phyloP scores from a whole-genome alignment of 2,888 invertebrate genomes.

The Itoplectis maculator region DNA sequence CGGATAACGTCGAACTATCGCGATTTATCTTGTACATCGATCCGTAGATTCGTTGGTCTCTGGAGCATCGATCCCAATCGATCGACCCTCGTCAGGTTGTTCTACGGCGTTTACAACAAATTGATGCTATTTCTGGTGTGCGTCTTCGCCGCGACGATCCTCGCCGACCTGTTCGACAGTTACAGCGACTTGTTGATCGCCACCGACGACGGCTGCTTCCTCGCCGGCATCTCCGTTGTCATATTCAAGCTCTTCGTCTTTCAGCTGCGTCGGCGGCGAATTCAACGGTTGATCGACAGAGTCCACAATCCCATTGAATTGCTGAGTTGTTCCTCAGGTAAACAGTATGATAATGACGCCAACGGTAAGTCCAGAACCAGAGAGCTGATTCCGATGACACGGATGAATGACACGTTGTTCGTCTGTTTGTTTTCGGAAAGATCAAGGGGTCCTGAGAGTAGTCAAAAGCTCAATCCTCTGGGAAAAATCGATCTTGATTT shows the following conservation, averaged over 20 bases:
- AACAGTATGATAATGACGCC: too few species aligned
- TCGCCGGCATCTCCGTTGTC: constrained; percentile 73
- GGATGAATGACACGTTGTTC: too few species aligned
- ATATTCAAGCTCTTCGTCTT: constrained; percentile 71
- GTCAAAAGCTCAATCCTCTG: neutral
- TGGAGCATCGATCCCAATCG: neutral
- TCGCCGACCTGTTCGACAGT: constrained; percentile 68
- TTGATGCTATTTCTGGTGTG: neutral
- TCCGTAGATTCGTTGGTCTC: neutral
- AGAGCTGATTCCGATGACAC: too few species aligned
- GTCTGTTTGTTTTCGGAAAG: neutral
- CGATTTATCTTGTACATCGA: too few species aligned
- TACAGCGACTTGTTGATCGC: constrained; percentile 69
- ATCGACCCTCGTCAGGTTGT: neutral
- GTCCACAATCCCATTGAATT: constrained; percentile 13
- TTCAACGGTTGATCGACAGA: constrained; percentile 49
- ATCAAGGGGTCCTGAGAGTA: neutral
- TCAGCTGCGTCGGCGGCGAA: constrained; percentile 60
- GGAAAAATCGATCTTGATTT: neutral
- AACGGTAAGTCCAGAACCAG: too few species aligned
- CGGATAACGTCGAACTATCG: too few species aligned
- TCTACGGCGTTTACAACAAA: neutral
- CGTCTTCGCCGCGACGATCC: constrained; percentile 67
- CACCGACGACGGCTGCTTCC: constrained; percentile 75
- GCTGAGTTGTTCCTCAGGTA: neutral